A percentile compares a stretch with the other conserved stretches of the same genome.
These are phyloP conservation scores for Teleiodes luculella DNA, from an alignment of 2,888 invertebrate genomes.

Conservation along the genomic window DNA sequence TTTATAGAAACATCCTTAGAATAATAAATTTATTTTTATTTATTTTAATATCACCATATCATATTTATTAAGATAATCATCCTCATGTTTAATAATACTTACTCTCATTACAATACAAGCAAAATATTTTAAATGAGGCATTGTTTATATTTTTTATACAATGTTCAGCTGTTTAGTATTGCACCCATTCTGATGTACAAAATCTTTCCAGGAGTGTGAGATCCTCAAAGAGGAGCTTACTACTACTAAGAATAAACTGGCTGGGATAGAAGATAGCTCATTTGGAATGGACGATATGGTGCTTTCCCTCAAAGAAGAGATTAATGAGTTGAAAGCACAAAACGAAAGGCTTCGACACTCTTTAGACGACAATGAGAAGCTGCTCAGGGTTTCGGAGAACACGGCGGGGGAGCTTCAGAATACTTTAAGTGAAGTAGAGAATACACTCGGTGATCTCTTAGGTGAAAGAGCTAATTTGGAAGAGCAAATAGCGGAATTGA, in stretches of 20 bases:
- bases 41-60: too few relatives aligned
- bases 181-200: too few relatives aligned
- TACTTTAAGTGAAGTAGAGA: slow-evolving; percentile 84
- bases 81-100: neutral
- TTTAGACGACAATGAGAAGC: slow-evolving; percentile 81
- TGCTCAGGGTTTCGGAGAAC: slow-evolving; percentile 83
- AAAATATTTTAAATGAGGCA: too few relatives aligned
- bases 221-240: slow-evolving; percentile 81
- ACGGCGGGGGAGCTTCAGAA: slow-evolving; percentile 90
- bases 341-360: slow-evolving; percentile 82
- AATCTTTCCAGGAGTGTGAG: slow-evolving; percentile 78
- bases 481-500: slow-evolving; percentile 71
- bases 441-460: slow-evolving; percentile 82
- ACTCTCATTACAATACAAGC: too few relatives aligned
- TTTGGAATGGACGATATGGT: slow-evolving; percentile 86
- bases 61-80: too few relatives aligned
- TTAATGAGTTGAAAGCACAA: slow-evolving; percentile 73
- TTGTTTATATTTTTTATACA: too few relatives aligned
- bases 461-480: slow-evolving; percentile 65
- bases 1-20: too few relatives aligned
- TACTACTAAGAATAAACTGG: slow-evolving; percentile 77
- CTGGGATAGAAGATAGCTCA: slow-evolving; percentile 83
- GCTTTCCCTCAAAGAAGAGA: slow-evolving; percentile 81
- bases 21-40: too few relatives aligned
- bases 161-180: too few relatives aligned